Conservation (phyloP, 1,140 invertebrate genomes). For the Platyura marginata region DNA sequence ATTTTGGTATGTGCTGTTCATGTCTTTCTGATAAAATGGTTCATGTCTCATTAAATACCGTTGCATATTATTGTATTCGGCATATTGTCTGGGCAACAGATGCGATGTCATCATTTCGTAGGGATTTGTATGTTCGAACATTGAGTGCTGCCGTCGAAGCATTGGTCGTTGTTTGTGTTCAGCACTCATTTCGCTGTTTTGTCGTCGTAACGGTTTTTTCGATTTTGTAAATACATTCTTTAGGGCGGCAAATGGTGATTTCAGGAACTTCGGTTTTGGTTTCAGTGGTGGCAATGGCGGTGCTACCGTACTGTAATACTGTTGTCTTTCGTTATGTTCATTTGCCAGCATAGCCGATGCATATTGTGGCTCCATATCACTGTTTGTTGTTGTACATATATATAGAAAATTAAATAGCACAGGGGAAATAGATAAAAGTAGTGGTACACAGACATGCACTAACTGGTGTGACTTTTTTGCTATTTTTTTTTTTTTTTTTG, state of each 20-base stretch:
- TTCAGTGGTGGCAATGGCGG: conserved; percentile 12
- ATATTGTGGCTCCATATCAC: background rate
- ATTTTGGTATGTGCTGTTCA: conserved; percentile 23
- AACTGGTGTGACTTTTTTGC: background rate
- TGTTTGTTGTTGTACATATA: no score
- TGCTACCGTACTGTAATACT: background rate
- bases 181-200: conserved; percentile 23
- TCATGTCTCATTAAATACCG: background rate
- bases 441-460: conserved; percentile 3
- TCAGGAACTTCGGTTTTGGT: conserved; percentile 18
- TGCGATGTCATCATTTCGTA: background rate
- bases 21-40: conserved; percentile 7
- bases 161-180: conserved; percentile 16
- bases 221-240: conserved; percentile 21
- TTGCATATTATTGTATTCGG: conserved; percentile 8
- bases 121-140: conserved; percentile 16
- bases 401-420: no score
- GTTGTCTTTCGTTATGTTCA: background rate
- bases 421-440: no score
- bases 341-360: background rate
- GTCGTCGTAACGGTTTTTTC: conserved; percentile 16
- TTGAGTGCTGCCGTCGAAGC: conserved; percentile 19
- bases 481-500: no score
- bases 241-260: conserved; percentile 18
- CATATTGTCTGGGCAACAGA: background rate